Evolutionary conservation across 2,797 vertebrate genomes (phyloP).

Genomic region (Mormyrops boulengeri): DNA sequence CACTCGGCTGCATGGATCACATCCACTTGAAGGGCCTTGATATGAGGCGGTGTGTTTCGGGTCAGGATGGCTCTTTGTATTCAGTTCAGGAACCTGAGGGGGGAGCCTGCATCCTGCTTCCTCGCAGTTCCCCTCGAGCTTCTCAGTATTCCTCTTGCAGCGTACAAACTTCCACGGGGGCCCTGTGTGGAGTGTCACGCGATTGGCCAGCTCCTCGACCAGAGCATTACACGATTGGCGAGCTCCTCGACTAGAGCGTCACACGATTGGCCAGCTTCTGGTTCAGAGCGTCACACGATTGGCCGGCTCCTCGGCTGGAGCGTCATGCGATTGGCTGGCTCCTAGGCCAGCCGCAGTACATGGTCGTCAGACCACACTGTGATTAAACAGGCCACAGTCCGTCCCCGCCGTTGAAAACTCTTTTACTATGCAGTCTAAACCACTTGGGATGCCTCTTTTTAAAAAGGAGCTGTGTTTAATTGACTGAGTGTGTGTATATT

Average conservation of each 20-base stretch:
- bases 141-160: constrained; percentile 4
- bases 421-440: constrained; percentile 6
- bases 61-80: not conserved
- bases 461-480: constrained; percentile 36
- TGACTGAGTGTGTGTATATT: constrained; percentile 45
- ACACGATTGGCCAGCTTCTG: not conserved
- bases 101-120: not conserved
- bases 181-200: not conserved
- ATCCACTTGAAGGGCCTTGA: not conserved
- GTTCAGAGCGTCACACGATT: not conserved
- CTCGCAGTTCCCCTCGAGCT: not conserved
- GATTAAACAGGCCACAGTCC: constrained; percentile 23
- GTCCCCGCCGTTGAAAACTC: constrained; percentile 15
- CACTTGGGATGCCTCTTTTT: constrained; percentile 15
- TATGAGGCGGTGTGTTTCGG: not conserved
- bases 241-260: not conserved
- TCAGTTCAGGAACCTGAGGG: not conserved
- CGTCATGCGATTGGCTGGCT: not conserved
- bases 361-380: constrained; percentile 10
- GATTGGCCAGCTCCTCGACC: constrained; percentile 13
- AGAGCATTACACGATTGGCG: not conserved
- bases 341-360: not conserved
- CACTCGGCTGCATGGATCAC: not conserved
- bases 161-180: not conserved
- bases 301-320: not conserved